These are phyloP conservation scores for Busseola fusca DNA, from an alignment of 2,888 invertebrate species.

Conservation along the genomic window DNA sequence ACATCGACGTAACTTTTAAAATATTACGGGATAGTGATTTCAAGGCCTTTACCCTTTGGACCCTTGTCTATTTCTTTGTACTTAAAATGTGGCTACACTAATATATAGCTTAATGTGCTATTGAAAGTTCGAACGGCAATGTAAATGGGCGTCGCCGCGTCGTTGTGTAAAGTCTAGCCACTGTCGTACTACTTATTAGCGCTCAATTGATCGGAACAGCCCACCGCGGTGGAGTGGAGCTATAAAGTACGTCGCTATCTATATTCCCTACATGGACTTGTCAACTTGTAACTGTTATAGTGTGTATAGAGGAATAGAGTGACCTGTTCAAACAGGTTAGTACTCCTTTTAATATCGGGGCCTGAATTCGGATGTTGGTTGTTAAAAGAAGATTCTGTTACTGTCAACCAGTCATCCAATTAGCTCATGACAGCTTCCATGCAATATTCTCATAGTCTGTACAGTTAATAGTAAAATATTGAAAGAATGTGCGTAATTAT, in stretches of 20 bases:
- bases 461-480: not conserved
- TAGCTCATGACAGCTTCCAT: not conserved
- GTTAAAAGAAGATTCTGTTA: not conserved
- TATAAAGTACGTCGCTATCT: conserved; percentile 47
- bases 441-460: not conserved
- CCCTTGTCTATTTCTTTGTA: too few relatives aligned
- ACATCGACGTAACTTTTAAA: too few relatives aligned
- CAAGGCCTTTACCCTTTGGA: too few relatives aligned
- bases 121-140: not conserved
- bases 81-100: too few relatives aligned
- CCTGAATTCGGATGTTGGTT: not conserved
- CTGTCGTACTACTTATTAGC: conserved; percentile 25
- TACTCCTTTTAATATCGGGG: not conserved
- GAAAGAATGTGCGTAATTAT: not conserved
- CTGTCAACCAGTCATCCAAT: not conserved
- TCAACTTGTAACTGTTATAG: conserved; percentile 29
- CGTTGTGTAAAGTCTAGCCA: conserved; percentile 22
- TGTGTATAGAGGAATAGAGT: conserved; percentile 4
- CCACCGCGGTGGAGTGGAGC: not conserved
- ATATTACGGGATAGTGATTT: too few relatives aligned
- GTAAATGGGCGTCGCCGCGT: not conserved
- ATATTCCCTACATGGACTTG: conserved; percentile 36
- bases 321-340: not conserved
- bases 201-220: conserved; percentile 35
- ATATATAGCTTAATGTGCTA: too few relatives aligned